Evolutionary conservation across 2,888 invertebrate species (phyloP), one percentile per base, ranked within the genome.

Genomic region (Tortricodes alternella): DNA sequence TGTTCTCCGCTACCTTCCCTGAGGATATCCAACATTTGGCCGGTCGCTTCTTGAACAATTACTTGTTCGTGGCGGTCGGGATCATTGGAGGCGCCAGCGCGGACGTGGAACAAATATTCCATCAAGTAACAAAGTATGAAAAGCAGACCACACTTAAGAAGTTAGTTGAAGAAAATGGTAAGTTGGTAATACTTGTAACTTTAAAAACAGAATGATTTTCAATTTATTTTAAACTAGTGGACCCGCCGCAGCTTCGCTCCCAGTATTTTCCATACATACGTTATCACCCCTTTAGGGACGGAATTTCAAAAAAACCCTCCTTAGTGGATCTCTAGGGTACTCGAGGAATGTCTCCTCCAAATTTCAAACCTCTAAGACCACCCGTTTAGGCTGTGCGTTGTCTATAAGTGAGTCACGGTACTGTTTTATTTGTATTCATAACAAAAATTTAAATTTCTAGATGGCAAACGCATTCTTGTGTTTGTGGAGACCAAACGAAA

Each of bases 1-100:
- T 99, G 99, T 99, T 99, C 90, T 99, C 99, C 11, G 99, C 99
- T 2, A 99, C 99, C 9, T 99, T 99, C 91, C 99, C 99, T 0
- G 97, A 98, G 77, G 98, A 99, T 78, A 99, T 99, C 70, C 98
- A 99, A 81, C 92, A 92, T 38, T 82, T 98, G 62, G 97, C 98
- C 0, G 92, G 92, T 0, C 93, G 95, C 46, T 98, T 96, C 78
- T 85, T 99, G 11, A 89, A 92, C 62, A 83, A 89, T 66, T 98
- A 98, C 75, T 75, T 97, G n/a, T 98, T 98, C 74, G 92, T 98
- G 5, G 93, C 96, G 0, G 95, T 99, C 13, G 99, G 99, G 37
- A 94, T 96, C 7, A 95, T 99, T 0, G 99, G 99, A 0, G 96
- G 97, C 1, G 99, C 99, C 5, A 98, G 97, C 70, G 80, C 94